Evolutionary conservation across 2,888 invertebrate species (phyloP), one percentile per base, ranked within the genome.

Genomic region (Caprella mutica): DNA sequence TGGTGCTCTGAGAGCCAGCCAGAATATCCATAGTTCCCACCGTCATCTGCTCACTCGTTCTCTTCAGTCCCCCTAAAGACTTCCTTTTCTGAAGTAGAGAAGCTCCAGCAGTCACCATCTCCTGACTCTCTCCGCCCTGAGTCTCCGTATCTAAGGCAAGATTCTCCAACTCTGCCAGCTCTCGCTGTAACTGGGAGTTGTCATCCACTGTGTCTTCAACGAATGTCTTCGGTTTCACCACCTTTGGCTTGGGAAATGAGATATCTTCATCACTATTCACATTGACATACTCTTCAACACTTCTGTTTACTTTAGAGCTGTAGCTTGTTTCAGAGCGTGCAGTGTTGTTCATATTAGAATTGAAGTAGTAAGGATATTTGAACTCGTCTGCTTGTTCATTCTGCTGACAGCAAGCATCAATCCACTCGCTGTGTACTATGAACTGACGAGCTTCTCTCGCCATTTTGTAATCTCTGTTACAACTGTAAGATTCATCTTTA

Each of bases 381-480:
- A 66, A 59, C 62, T 74, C 75, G 43, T 73, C 72, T 3, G 73
- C 71, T 51, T 66, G 64, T 12, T 61, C 58, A 39, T 70, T 69
- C 58, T 71, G 70, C 61, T 73, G 72, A 58, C 55, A 58, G 43
- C 70, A 70, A 52, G 66, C 67, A 53, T 65, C 67, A 5, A 75
- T 65, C 75, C 75, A 76, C 40, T 73, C 70, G 6, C 74, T 74
- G 8, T 72, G 71, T 5, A 76, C 74, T 40, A 75, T 70, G 9
- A 68, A 60, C 61, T 73, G 74, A 19, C 70, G 69, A 26, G 72
- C 68, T n/a, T 70, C 69, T 58, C 70, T 69, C 0, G 74, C 75
- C 50, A 67, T 61, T 52, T 70, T 66, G 59, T 72, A 71, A 53
- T 75, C 75, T 65, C 70, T 73, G 52, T n/a, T n/a, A n/a, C n/a